Evolutionary conservation across 2,113 vertebrate species (phyloP), one percentile per base, ranked within the genome.

Genomic region (Mystacornis crossleyi): DNA sequence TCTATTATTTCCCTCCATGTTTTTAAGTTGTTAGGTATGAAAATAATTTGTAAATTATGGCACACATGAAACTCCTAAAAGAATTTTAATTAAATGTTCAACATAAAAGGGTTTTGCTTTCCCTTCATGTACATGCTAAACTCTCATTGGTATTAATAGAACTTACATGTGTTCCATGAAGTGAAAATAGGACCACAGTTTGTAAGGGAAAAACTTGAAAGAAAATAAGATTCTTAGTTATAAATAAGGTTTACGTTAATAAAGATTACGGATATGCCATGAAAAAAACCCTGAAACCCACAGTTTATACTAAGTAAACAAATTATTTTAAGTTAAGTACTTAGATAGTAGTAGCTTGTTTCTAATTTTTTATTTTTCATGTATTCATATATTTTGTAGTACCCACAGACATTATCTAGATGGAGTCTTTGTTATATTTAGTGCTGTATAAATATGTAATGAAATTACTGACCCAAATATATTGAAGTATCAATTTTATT

Each of bases 41-140:
- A 93, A 81, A 51, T 74, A 94, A 86, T 91, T 82, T 92, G 43
- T 45, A 94, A 29, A 60, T 94, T 82, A 64, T 69, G 93, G 21
- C 12, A 57, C 36, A 85, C 20, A 89, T 92, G 70, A 73, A 96
- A 85, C 77, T 81, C 94, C 93, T 93, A 81, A 82, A 95, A 91
- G 60, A 66, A 42, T 21, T 89, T 89, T 89, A 94, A 94, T 89
- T 94, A 79, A 95, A 43, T 10, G 3, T 71, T 91, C n/a, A 73
- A 3, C 55, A 94, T 93, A 75, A 97, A 84, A 82, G 45, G 21
- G 16, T 45, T 96, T 92, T 85, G 54, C 34, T 45, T 71, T 72
- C 36, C 71, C 33, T 86, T 97, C 71, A 94, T 92, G 54, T 95
- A 65, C 36, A 86, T 57, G 70, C 18, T 79, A 91, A 97, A 73